phyloP scores from a whole-genome alignment of 2,888 invertebrate genomes.

The Anaspis maculata region DNA sequence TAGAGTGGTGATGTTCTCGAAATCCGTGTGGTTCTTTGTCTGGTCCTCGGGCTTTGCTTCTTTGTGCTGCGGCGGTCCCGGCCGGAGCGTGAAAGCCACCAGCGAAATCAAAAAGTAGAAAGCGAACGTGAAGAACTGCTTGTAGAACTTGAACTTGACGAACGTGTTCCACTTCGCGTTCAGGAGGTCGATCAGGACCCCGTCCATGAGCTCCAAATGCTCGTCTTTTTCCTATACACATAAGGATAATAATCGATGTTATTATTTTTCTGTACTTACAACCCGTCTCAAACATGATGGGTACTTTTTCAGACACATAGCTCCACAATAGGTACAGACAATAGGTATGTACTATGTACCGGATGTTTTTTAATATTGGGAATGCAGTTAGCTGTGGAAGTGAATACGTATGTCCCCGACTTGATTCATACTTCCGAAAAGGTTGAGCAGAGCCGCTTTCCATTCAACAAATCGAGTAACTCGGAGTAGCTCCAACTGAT shows the following conservation, averaged over 20 bases:
- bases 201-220: slow-evolving; percentile 91
- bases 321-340: too few species aligned
- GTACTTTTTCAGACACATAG: too few species aligned
- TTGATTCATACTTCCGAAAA: too few species aligned
- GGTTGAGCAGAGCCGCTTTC: too few species aligned
- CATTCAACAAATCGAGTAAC: too few species aligned
- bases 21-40: slow-evolving; percentile 18
- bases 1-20: slow-evolving; percentile 15
- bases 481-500: too few species aligned
- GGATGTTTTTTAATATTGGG: too few species aligned
- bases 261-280: too few species aligned
- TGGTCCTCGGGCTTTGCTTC: slow-evolving; percentile 22
- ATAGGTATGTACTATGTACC: too few species aligned
- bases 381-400: too few species aligned
- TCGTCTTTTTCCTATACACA: slow-evolving; percentile 92
- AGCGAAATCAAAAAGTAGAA: slow-evolving; percentile 85
- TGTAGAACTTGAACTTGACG: slow-evolving; percentile 88
- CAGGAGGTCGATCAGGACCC: slow-evolving; percentile 84
- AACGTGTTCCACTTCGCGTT: slow-evolving; percentile 98
- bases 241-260: neutral
- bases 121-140: slow-evolving; percentile 84
- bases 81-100: slow-evolving; percentile 81
- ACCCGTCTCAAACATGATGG: neutral
- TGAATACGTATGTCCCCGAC: too few species aligned
- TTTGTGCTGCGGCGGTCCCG: slow-evolving; percentile 56